phyloP scores from a whole-genome alignment of 2,888 invertebrate species.

The Ochropacha duplaris region DNA sequence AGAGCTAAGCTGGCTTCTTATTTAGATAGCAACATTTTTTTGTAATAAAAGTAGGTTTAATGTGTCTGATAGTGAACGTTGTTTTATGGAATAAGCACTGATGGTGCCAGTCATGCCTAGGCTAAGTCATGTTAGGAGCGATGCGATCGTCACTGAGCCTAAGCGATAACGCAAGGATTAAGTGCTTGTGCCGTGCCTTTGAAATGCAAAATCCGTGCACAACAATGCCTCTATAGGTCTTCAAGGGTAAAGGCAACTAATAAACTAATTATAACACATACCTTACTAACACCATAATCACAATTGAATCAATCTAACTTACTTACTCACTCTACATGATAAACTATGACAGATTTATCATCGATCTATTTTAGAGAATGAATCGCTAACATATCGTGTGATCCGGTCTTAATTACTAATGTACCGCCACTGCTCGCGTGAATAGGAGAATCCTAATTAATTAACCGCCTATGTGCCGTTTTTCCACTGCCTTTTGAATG shows the following conservation, averaged over 20 bases:
- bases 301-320: neutral
- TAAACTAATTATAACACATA: neutral
- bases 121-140: constrained; percentile 5
- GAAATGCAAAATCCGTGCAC: neutral
- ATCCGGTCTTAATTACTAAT: constrained; percentile 51
- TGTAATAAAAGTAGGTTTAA: neutral
- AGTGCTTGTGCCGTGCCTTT: neutral
- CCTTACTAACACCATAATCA: neutral
- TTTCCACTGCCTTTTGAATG: constrained; percentile 27
- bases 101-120: neutral
- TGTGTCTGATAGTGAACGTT: neutral
- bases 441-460: constrained; percentile 58
- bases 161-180: neutral
- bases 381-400: constrained; percentile 55
- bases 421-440: constrained; percentile 42
- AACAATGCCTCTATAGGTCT: neutral
- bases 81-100: neutral
- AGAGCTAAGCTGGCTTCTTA: neutral
- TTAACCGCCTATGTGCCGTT: constrained; percentile 44
- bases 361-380: constrained; percentile 44
- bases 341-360: constrained; percentile 35
- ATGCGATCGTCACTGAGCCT: constrained; percentile 7
- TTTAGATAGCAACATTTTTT: neutral
- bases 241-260: neutral
- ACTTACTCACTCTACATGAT: constrained; percentile 8